phyloP scores from a whole-genome alignment of 2,888 invertebrate genomes.

The Diarsia mendica region DNA sequence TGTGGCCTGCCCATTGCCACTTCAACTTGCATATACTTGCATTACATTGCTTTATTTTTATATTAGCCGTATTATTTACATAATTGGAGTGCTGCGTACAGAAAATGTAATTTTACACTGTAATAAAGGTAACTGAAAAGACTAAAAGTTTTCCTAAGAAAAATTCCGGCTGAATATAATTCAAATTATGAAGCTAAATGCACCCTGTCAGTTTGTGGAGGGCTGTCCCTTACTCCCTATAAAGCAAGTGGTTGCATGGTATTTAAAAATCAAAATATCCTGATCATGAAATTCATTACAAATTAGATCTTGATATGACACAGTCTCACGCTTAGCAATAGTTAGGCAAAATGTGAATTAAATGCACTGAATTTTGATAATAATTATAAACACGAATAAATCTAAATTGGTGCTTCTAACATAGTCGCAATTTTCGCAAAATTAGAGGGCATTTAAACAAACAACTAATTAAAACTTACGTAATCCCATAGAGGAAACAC shows the following conservation, averaged over 20 bases:
- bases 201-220: too few relatives aligned
- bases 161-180: too few relatives aligned
- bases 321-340: neutral
- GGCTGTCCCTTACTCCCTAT: too few relatives aligned
- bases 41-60: too few relatives aligned
- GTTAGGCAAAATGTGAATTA: constrained; percentile 1
- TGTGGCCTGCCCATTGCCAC: too few relatives aligned
- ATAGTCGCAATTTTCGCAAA: constrained; percentile 3
- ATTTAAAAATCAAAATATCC: neutral
- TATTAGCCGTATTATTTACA: too few relatives aligned
- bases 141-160: too few relatives aligned
- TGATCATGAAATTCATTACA: neutral
- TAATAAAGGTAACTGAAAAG: too few relatives aligned
- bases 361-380: neutral
- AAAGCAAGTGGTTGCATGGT: neutral
- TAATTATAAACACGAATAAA: neutral
- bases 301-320: neutral
- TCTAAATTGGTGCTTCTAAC: neutral
- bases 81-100: too few relatives aligned
- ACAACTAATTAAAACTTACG: constrained; percentile 76
- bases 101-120: too few relatives aligned
- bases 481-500: constrained; percentile 70
- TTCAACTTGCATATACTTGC: too few relatives aligned
- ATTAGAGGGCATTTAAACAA: constrained; percentile 6
- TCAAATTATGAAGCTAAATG: too few relatives aligned